Evolutionary conservation across 2,888 invertebrate genomes (phyloP), one percentile per base, ranked within the genome.

Genomic region (Cryptocephalus moraei): DNA sequence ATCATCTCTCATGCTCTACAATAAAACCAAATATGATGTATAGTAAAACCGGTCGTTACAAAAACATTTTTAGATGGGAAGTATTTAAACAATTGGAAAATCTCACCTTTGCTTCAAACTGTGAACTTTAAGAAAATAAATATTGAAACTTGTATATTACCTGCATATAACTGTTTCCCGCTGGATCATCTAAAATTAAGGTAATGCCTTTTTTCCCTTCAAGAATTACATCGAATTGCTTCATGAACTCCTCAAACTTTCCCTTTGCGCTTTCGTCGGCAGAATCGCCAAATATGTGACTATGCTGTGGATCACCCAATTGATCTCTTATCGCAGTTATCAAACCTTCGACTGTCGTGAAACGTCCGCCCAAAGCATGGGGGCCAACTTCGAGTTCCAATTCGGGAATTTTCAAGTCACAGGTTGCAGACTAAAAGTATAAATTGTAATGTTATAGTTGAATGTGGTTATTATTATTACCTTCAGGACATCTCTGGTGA

Each of bases 131-230:
- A 44, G 14, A 10, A 8, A 32, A 46, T 4, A 43, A 22, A 22
- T 22, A 22, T 6, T 6, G 22, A 22, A 22, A 22, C 22, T 22
- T 12, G 3, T 9, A 47, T 33, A n/a, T 50, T 58, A 77, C 78
- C 74, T 92, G 91, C 39, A 97, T 78, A 66, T 95, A 97, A 54
- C 94, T 95, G 71, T 97, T 97, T 0, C 99, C 99, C 8, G 96
- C 91, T 1, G 97, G 94, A 74, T 99, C 99, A 69, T 97, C 92
- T 53, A 99, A 72, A 3, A 96, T 67, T 1, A 99, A 56, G 0
- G 92, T 92, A 1, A 88, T 76, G 4, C 73, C 59, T 9, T 71
- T 68, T 56, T 80, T 70, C 1, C 85, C 78, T 0, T 75, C 70
- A 13, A 90, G 65, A 9, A 91, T 79, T 45, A 80, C 72, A 40